These are phyloP conservation scores for Galerucella calmariensis DNA, from an alignment of 2,888 invertebrate genomes.

Conservation along the genomic window DNA sequence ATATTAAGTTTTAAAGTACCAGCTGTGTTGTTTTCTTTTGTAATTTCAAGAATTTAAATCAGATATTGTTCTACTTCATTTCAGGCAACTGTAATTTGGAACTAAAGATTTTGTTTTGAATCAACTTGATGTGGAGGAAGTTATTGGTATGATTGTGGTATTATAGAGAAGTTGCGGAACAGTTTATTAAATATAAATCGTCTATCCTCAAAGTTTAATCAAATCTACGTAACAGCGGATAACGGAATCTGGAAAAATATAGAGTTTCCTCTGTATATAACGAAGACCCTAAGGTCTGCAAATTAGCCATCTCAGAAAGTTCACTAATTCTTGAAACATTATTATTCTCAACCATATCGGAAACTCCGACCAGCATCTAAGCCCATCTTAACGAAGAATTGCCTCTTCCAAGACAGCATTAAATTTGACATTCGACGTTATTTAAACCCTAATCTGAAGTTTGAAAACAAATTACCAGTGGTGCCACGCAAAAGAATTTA, in stretches of 20 bases:
- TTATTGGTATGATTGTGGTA: no score
- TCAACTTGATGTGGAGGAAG: no score
- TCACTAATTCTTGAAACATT: conserved; percentile 22
- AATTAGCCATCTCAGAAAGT: conserved; percentile 25
- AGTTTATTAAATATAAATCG: no score
- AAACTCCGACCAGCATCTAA: not conserved
- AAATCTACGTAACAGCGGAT: not conserved
- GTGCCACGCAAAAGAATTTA: no score
- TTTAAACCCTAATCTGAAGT: not conserved
- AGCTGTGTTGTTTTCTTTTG: no score
- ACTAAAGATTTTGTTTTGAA: no score
- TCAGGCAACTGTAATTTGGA: no score
- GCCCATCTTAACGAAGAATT: not conserved
- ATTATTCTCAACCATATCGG: conserved; percentile 14
- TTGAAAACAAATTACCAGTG: no score
- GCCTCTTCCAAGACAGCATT: not conserved
- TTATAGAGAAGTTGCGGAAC: no score
- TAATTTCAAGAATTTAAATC: no score
- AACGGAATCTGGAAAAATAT: not conserved
- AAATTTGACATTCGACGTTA: not conserved
- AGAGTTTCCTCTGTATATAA: conserved; percentile 20
- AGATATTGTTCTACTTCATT: no score
- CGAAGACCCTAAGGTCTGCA: conserved; percentile 27
- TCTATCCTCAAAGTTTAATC: not conserved
- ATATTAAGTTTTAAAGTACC: no score